Evolutionary conservation across 2,797 vertebrate genomes (phyloP).

Genomic region (Acanthurus lineatus): DNA sequence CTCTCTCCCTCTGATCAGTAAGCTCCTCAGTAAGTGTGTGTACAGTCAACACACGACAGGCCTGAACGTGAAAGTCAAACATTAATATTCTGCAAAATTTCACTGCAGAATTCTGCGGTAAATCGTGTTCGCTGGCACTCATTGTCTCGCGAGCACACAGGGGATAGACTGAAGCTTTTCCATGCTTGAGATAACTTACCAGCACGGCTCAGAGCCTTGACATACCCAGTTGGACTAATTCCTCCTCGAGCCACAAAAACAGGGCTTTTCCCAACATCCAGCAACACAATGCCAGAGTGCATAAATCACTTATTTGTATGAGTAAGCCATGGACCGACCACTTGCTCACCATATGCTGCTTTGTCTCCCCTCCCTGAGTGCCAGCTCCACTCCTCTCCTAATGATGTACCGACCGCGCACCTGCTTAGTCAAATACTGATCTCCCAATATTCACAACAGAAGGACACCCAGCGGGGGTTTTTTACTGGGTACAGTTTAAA

Average conservation of each 20-base stretch:
- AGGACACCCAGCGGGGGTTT: conserved; percentile 29
- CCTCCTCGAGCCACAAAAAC: conserved; percentile 57
- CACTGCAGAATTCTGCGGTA: conserved; percentile 35
- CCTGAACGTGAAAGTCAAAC: conserved; percentile 59
- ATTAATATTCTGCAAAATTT: conserved; percentile 47
- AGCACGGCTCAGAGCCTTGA: conserved; percentile 64
- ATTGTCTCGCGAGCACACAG: conserved; percentile 52
- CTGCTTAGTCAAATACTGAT: conserved; percentile 61
- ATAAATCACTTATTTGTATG: conserved; percentile 57
- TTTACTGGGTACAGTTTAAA: conserved; percentile 46
- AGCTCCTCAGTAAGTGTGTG: conserved; percentile 41
- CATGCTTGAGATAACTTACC: conserved; percentile 73
- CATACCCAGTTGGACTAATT: conserved; percentile 66
- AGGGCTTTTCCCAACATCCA: conserved; percentile 54
- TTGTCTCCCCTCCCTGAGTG: conserved; percentile 51
- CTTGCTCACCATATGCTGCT: conserved; percentile 61
- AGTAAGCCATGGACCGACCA: conserved; percentile 40
- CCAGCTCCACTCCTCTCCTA: conserved; percentile 44
- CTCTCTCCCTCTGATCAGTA: conserved; percentile 23
- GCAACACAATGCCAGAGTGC: conserved; percentile 54
- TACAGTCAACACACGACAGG: conserved; percentile 39
- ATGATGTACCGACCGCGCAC: conserved; percentile 56
- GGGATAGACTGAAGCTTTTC: conserved; percentile 68
- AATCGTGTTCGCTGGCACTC: conserved; percentile 35
- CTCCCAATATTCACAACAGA: conserved; percentile 49